These are phyloP conservation scores for Rhynchophorus ferrugineus DNA, from an alignment of 1,140 invertebrate species.

Conservation along the genomic window DNA sequence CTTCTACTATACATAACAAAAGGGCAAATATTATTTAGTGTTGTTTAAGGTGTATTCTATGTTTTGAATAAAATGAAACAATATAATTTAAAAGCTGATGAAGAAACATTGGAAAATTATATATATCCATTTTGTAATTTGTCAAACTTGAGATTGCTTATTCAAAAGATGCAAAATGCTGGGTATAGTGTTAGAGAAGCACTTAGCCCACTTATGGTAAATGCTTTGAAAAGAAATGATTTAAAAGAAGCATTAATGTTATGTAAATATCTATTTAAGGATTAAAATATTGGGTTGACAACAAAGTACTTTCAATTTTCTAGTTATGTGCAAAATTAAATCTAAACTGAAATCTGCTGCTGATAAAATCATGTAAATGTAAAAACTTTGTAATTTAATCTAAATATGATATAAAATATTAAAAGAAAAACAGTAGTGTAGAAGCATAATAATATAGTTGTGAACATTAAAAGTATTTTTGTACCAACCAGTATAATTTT, in stretches of 20 bases:
- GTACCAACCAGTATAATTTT: neutral
- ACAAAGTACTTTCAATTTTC: no score
- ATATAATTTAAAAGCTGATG: constrained; percentile 45
- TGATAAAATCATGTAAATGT: no score
- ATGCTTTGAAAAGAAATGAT: constrained; percentile 42
- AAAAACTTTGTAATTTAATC: no score
- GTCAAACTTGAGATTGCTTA: constrained; percentile 40
- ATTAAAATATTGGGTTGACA: no score
- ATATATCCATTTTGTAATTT: constrained; percentile 46
- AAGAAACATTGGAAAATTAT: constrained; percentile 47
- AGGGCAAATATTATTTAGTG: neutral
- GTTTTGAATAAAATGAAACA: constrained; percentile 44
- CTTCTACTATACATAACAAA: neutral
- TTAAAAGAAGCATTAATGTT: constrained; percentile 42
- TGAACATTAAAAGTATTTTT: no score
- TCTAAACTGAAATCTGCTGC: no score
- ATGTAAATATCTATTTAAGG: constrained; percentile 38
- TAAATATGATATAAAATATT: no score
- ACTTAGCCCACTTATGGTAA: constrained; percentile 44
- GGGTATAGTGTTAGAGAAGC: constrained; percentile 39
- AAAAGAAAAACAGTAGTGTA: no score
- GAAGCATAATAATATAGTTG: no score
- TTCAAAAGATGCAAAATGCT: constrained; percentile 44
- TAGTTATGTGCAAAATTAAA: no score
- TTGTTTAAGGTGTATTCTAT: constrained; percentile 43